Evolutionary conservation across 2,888 invertebrate genomes (phyloP), one percentile per base, ranked within the genome.

Genomic region (Mythimna impura): DNA sequence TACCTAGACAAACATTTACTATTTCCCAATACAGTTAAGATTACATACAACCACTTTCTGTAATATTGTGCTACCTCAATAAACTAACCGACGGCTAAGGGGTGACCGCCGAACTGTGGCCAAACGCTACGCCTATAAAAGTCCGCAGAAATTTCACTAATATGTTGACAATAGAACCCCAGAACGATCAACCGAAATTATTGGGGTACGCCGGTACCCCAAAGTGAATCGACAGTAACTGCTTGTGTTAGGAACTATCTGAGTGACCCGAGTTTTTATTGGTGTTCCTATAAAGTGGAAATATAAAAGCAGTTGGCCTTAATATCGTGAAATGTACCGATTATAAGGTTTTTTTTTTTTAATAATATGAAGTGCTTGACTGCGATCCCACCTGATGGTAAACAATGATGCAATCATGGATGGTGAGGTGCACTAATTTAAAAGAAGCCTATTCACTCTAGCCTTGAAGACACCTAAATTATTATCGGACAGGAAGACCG

Each of bases 101-200:
- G 81, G 80, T 66, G 52, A 69, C 81, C 66, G 22, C 71, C 61
- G 20, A 36, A 73, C 66, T 82, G 63, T 73, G 63, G 66, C 58
- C 36, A 25, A 69, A 66, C 75, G 40, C 61, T 50, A 62, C 67
- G 25, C 67, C 66, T 66, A 86, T 84, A 81, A 86, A 81, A 84
- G 79, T 81, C 79, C 60, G 54, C 77, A 71, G 68, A 75, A 81
- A 81, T 86, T 86, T 85, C 72, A 73, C 82, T 81, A 84, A 81
- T 84, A 72, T 84, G 84, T 84, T 86, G 82, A 85, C 86, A 78
- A 86, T 66, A 68, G 70, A 47, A 69, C 22, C 62, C 65, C 57
- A 40, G 57, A 65, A 77, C 62, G 57, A 61, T 73, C 69, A 64
- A 68, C 63, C 8, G 9, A 80, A 83, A 63, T 86, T 86, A 84